Evolutionary conservation across 2,888 invertebrate genomes (phyloP).

Genomic region (Lamellibrachia columna): DNA sequence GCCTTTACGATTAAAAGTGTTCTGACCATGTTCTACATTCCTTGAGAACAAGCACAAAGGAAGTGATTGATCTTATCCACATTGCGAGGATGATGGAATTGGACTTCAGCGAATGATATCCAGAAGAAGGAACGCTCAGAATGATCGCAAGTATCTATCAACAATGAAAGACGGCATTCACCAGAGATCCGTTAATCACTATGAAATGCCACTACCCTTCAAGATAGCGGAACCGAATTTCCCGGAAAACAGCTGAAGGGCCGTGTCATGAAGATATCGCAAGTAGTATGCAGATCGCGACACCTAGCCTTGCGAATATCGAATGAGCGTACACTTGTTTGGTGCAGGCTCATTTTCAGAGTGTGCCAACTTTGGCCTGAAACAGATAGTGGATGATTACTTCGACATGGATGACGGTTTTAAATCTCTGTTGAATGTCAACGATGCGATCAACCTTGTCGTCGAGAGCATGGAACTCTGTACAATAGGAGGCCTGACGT

Average conservation of each 20-base stretch:
- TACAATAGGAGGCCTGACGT: slow-evolving; percentile 21
- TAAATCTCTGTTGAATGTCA: slow-evolving; percentile 5
- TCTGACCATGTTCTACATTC: background rate
- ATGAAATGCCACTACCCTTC: background rate
- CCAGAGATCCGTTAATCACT: background rate
- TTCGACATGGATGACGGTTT: slow-evolving; percentile 34
- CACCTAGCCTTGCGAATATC: background rate
- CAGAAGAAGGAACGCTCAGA: background rate
- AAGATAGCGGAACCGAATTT: background rate
- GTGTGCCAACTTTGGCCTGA: slow-evolving; percentile 28
- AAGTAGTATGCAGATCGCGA: background rate
- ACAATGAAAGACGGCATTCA: background rate
- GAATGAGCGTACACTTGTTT: slow-evolving; percentile 35
- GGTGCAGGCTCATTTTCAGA: slow-evolving; percentile 28
- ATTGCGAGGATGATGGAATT: slow-evolving; percentile 20
- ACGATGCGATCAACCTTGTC: slow-evolving; percentile 26
- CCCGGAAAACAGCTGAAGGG: background rate
- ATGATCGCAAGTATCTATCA: background rate
- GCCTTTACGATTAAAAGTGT: background rate
- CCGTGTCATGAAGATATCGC: background rate
- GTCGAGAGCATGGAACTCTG: background rate
- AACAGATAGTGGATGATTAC: background rate
- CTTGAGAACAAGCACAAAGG: background rate
- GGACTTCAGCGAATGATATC: background rate
- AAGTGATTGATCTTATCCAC: background rate